A percentile compares a stretch with the other conserved stretches of the same genome.
These are phyloP conservation scores for Drosophila ezoana DNA, from an alignment of 2,888 invertebrate species.

Conservation along the genomic window DNA sequence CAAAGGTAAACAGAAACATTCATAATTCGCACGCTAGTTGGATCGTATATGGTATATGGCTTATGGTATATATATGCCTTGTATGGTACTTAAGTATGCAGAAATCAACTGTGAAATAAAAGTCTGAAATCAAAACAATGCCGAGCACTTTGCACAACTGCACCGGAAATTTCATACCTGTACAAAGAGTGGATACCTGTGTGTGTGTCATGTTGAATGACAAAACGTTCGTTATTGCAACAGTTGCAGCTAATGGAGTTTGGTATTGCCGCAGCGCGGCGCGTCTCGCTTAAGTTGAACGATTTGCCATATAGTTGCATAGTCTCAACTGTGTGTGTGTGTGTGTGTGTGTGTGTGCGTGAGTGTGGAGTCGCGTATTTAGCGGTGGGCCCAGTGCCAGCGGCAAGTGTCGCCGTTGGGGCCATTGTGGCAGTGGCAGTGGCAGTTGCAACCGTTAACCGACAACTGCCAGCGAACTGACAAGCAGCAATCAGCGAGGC, in stretches of 20 bases:
- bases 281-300: conserved; percentile 26
- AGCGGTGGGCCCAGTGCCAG: conserved; percentile 44
- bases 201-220: conserved; percentile 28
- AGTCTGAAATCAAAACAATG: conserved; percentile 64
- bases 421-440: conserved; percentile 26
- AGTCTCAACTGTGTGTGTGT: conserved; percentile 10
- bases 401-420: conserved; percentile 50
- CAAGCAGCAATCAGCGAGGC: conserved; percentile 30
- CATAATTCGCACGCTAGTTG: conserved; percentile 50
- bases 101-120: conserved; percentile 49
- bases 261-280: conserved; percentile 24
- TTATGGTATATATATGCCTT: conserved; percentile 6
- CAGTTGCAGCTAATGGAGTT: conserved; percentile 61
- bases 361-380: conserved; percentile 21
- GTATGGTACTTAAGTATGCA: conserved; percentile 35
- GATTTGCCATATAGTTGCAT: conserved; percentile 7
- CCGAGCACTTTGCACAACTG: conserved; percentile 64
- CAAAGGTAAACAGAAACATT: conserved; percentile 22
- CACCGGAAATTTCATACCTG: conserved; percentile 61
- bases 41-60: conserved; percentile 5
- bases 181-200: conserved; percentile 1
- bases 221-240: conserved; percentile 66
- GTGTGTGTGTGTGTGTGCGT: conserved; percentile 4
- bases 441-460: conserved; percentile 32
- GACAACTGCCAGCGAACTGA: conserved; percentile 48